Evolutionary conservation across 2,797 vertebrate genomes (phyloP), one percentile per base, ranked within the genome.

Genomic region (Ciconia nigra): DNA sequence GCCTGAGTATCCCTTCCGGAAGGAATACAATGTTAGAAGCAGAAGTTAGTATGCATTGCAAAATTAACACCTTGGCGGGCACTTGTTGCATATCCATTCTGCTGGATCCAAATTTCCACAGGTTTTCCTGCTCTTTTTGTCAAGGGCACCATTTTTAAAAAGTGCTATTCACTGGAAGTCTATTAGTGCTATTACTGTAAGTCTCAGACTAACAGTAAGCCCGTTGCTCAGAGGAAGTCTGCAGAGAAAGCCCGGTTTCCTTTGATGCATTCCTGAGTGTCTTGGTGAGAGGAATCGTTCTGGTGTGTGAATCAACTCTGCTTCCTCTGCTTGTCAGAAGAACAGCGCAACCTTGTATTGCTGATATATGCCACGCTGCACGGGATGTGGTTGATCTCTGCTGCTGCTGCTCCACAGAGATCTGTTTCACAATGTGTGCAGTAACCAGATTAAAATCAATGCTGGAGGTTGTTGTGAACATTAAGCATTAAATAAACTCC

Each of bases 181-280:
- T 39, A 39, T 39, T 39, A 39, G 37, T 39, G 37, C 37, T 39
- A 39, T 39, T 39, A 39, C 37, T 39, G 37, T 39, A 39, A 39
- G 25, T 37, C 62, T 65, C 81, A 62, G 69, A 81, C 86, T 96
- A 97, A 93, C 93, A 74, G 96, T 97, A 95, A 97, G 63, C 17
- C 76, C 6, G 4, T 89, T 89, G 83, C 94, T 96, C 83, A 96
- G 90, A 97, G 96, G 95, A 97, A 96, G 69, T 65, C 79, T 93
- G 67, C 49, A 83, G 83, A 90, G 89, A 94, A 90, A 96, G 49
- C 55, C 42, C 0, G 0, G 58, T 92, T 96, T 97, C 96, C 94
- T 96, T 94, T 96, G 91, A 95, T 96, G 78, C 90, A 94, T 97
- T 94, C 91, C 89, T 83, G 41, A 93, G 70, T 72, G 76, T 90